A percentile compares a stretch with the other conserved stretches of the same genome.
phyloP scores from a whole-genome alignment of 2,888 invertebrate genomes.

The Cephus rjabovi region DNA sequence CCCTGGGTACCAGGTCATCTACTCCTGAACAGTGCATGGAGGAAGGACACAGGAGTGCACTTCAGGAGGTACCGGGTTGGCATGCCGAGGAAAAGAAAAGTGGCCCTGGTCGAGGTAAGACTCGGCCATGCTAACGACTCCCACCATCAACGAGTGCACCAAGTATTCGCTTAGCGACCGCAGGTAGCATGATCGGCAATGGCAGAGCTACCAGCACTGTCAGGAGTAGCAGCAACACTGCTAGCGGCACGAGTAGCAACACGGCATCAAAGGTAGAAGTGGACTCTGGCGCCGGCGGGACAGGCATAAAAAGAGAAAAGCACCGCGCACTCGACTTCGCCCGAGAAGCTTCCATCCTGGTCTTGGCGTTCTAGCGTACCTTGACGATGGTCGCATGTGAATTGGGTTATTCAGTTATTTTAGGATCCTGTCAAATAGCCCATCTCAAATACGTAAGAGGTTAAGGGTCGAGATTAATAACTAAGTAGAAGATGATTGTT shows the following conservation, averaged over 20 bases:
- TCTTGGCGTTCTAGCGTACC: background rate
- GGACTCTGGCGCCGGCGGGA: constrained; percentile 27
- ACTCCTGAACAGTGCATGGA: background rate
- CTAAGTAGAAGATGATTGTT: background rate
- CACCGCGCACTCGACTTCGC: constrained; percentile 11
- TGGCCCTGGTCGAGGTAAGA: background rate
- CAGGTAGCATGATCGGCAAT: background rate
- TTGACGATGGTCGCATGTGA: background rate
- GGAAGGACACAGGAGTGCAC: background rate
- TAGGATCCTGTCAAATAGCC: background rate
- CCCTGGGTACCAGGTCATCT: background rate
- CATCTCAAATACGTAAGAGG: background rate
- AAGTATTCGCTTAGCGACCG: background rate
- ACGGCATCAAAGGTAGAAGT: constrained; percentile 9
- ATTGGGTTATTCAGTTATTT: constrained; percentile 3
- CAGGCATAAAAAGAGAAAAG: constrained; percentile 27
- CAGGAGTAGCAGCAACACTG: background rate
- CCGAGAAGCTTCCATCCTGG: constrained; percentile 17
- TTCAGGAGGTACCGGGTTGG: background rate
- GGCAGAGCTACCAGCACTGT: background rate
- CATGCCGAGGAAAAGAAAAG: constrained; percentile 5
- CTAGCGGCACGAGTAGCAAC: background rate
- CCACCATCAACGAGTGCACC: background rate
- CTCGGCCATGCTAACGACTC: background rate
- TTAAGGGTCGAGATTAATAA: background rate